Evolutionary conservation across 35 echinoderm and acorn worm species (phyloP).

Genomic region (Eucidaris tribuloides): DNA sequence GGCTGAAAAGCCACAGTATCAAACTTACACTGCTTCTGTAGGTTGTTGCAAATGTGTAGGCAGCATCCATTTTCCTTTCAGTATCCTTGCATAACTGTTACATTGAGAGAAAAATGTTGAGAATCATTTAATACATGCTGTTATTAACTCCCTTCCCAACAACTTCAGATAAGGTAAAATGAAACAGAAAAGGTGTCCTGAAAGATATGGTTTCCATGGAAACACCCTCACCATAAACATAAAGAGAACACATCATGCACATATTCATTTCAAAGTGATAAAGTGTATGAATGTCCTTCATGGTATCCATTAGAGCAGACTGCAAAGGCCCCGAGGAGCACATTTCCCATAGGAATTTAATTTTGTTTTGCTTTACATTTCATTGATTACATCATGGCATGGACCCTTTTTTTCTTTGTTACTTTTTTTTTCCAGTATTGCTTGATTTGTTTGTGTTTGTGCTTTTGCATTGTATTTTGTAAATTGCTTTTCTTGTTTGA

Average conservation of each 20-base stretch:
- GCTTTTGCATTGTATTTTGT: no score
- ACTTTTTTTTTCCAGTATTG: no score
- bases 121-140: background rate
- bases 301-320: no score
- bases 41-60: constrained; percentile 80
- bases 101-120: background rate
- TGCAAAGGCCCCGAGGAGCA: no score
- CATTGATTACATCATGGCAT: no score
- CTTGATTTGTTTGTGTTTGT: no score
- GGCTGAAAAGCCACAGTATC: background rate
- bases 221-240: background rate
- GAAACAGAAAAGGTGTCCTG: background rate
- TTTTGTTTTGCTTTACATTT: no score
- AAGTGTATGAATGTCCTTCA: no score
- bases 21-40: constrained; percentile 74
- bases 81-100: constrained; percentile 94
- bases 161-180: background rate
- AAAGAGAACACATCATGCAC: background rate
- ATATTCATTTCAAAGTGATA: background rate
- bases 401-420: no score
- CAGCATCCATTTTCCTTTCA: constrained; percentile 74
- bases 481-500: no score
- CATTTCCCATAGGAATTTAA: no score
- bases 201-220: background rate
- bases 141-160: background rate